A percentile compares a stretch with the other conserved stretches of the same genome.
phyloP scores from a whole-genome alignment of 2,113 vertebrate genomes.

The Labeo rohita region DNA sequence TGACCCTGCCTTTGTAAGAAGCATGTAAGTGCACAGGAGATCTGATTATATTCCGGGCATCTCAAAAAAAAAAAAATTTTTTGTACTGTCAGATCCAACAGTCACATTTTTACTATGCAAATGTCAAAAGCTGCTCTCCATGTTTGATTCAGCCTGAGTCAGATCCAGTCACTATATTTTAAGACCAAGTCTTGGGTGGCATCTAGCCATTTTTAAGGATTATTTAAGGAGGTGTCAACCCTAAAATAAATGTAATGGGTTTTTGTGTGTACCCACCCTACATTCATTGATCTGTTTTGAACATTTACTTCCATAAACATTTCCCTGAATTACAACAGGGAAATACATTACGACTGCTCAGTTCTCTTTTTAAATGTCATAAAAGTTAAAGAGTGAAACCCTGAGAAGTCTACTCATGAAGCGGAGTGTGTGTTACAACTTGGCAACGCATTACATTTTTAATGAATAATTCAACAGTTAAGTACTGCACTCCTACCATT shows the following conservation, averaged over 20 bases:
- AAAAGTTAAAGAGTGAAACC: neutral
- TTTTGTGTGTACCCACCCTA: neutral
- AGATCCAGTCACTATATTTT: neutral
- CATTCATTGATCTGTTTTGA: neutral
- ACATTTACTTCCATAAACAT: neutral
- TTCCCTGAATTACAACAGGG: conserved; percentile 16
- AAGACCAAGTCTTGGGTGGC: neutral
- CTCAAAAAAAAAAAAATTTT: neutral
- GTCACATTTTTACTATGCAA: neutral
- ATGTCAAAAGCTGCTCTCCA: neutral
- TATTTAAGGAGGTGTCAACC: neutral
- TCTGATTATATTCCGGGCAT: neutral
- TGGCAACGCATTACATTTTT: neutral
- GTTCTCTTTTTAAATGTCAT: neutral
- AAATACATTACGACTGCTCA: neutral
- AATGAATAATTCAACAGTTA: neutral
- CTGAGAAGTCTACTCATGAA: neutral
- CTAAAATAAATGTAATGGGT: neutral
- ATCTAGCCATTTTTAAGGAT: neutral
- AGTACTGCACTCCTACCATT: neutral
- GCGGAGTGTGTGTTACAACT: neutral
- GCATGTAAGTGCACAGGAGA: neutral
- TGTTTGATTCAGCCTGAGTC: neutral
- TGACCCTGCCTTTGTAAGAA: conserved; percentile 9
- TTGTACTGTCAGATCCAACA: neutral